Conservation (phyloP, 2,797 vertebrate species). For the Cygnus olor region DNA sequence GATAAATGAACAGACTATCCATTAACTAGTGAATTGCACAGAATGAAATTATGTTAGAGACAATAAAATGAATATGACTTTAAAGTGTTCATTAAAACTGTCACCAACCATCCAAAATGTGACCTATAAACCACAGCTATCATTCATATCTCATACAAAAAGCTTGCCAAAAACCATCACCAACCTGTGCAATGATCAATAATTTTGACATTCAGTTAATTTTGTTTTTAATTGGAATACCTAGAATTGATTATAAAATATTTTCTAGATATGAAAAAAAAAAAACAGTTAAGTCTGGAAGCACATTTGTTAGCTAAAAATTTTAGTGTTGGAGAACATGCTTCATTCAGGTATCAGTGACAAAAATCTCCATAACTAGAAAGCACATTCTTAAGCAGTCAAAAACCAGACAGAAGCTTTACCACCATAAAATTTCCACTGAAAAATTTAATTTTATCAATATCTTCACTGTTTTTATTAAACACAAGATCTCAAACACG, state of each 20-base stretch:
- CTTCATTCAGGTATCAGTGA: not conserved
- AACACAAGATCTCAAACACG: not conserved
- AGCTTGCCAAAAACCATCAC: not conserved
- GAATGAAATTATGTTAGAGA: slow-evolving; percentile 9
- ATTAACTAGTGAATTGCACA: slow-evolving; percentile 1
- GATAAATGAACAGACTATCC: slow-evolving; percentile 8
- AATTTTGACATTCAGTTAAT: not conserved
- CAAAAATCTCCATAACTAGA: not conserved
- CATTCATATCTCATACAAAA: not conserved
- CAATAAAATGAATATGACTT: slow-evolving; percentile 4
- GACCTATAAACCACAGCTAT: not conserved
- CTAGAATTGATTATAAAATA: not conserved
- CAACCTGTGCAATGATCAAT: not conserved
- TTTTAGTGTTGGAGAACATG: rapidly evolving
- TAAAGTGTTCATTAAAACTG: slow-evolving; percentile 11
- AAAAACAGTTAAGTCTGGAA: not conserved
- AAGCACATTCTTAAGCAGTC: not conserved
- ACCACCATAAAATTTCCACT: not conserved
- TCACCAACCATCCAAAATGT: not conserved
- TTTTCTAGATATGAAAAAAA: not conserved
- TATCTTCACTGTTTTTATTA: not conserved
- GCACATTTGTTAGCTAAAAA: not conserved
- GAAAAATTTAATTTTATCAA: not conserved
- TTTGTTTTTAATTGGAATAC: not conserved
- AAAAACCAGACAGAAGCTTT: not conserved